phyloP scores from a whole-genome alignment of 1,140 invertebrate genomes.

The Sycobia sp. region DNA sequence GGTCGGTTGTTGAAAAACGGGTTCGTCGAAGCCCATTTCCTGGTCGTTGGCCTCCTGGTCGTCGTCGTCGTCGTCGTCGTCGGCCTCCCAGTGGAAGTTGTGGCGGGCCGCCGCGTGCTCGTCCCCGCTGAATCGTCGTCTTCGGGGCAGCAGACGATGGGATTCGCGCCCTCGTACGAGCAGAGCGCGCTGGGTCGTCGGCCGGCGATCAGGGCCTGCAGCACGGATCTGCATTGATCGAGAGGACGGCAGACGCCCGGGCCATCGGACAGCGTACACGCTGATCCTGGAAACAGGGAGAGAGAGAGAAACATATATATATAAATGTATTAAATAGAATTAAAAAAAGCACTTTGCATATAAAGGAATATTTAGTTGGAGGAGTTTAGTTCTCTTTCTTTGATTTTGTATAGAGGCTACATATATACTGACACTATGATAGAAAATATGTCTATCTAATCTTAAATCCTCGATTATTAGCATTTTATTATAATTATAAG shows the following conservation, averaged over 20 bases:
- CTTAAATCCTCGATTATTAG: too few species aligned
- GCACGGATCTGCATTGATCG: slow-evolving; percentile 40
- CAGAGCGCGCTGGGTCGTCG: slow-evolving; percentile 36
- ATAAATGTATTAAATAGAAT: too few species aligned
- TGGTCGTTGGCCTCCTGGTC: not conserved
- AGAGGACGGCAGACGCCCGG: slow-evolving; percentile 40
- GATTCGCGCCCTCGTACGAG: slow-evolving; percentile 6
- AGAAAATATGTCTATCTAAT: too few species aligned
- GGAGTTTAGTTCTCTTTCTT: too few species aligned
- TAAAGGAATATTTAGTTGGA: too few species aligned
- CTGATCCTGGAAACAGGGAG: slow-evolving; percentile 34
- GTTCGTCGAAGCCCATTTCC: too few species aligned
- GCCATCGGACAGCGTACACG: slow-evolving; percentile 32
- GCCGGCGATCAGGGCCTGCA: slow-evolving; percentile 41
- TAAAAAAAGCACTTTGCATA: too few species aligned
- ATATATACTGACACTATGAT: too few species aligned
- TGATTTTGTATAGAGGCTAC: too few species aligned
- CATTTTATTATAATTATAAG: too few species aligned
- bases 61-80: not conserved
- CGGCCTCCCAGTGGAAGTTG: not conserved
- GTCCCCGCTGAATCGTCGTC: not conserved
- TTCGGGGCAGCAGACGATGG: slow-evolving; percentile 51
- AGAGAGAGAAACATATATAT: too few species aligned
- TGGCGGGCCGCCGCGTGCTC: not conserved
- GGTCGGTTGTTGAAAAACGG: too few species aligned